These are phyloP conservation scores for Hydrolagus colliei DNA, from an alignment of 2,797 vertebrate species.

Conservation along the genomic window DNA sequence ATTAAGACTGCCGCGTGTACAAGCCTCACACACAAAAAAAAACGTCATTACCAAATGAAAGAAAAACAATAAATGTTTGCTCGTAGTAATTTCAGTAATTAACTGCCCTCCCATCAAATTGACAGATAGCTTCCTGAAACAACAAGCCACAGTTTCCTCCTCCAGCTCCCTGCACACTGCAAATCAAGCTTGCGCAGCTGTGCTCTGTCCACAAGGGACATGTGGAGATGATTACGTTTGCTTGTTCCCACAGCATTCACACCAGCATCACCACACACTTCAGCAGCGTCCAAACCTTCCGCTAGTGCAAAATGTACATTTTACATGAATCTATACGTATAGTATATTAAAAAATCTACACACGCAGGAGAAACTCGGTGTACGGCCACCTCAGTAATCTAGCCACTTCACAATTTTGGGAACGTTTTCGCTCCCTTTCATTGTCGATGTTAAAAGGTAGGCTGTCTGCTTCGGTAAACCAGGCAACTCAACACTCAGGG, in stretches of 20 bases:
- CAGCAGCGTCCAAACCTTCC: background rate
- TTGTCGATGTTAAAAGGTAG: no score
- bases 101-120: slow-evolving; percentile 29
- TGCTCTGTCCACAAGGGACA: background rate
- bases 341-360: no score
- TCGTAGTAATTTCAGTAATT: slow-evolving; percentile 2
- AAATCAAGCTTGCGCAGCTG: slow-evolving; percentile 9
- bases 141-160: slow-evolving; percentile 20
- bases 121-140: slow-evolving; percentile 27
- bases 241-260: background rate
- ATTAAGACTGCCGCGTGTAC: background rate
- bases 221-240: slow-evolving; percentile 4
- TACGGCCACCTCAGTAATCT: no score
- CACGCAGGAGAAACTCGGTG: no score
- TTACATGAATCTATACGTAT: background rate
- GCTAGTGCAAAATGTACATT: background rate
- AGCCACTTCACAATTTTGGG: no score
- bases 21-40: background rate
- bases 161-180: slow-evolving; percentile 14
- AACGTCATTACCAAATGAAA: background rate
- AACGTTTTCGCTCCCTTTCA: no score
- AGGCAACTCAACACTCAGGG: no score
- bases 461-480: no score
- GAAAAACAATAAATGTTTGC: background rate
- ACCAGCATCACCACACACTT: background rate